phyloP scores from a whole-genome alignment of 2,888 invertebrate genomes.

The Mechanitis mazaeus region DNA sequence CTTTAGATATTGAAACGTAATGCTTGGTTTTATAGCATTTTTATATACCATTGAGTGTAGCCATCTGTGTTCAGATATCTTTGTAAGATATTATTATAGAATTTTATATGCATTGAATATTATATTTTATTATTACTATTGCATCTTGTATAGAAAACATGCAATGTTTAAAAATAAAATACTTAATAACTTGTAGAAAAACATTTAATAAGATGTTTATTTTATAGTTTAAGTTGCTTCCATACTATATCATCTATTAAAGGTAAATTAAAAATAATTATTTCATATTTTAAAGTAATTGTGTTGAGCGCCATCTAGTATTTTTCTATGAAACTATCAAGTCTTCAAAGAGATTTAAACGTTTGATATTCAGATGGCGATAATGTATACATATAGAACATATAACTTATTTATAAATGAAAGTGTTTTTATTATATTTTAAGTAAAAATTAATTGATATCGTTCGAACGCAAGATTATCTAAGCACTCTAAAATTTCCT shows the following conservation, averaged over 20 bases:
- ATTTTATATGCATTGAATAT: slow-evolving; percentile 1
- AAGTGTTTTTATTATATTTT: too few relatives aligned
- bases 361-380: slow-evolving; percentile 24
- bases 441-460: too few relatives aligned
- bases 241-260: too few relatives aligned
- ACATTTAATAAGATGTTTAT: too few relatives aligned
- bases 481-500: too few relatives aligned
- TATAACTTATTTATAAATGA: not conserved
- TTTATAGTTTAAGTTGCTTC: too few relatives aligned
- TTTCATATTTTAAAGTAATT: not conserved
- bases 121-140: slow-evolving; percentile 1
- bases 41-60: slow-evolving; percentile 10
- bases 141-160: not conserved
- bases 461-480: too few relatives aligned
- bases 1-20: not conserved
- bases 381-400: slow-evolving; percentile 22
- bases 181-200: too few relatives aligned
- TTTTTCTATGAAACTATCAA: slow-evolving; percentile 10
- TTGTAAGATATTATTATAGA: slow-evolving; percentile 11
- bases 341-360: slow-evolving; percentile 12
- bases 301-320: slow-evolving; percentile 18
- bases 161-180: not conserved
- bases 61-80: slow-evolving; percentile 13
- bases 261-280: too few relatives aligned
- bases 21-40: slow-evolving; percentile 7